phyloP scores from a whole-genome alignment of 1,140 invertebrate species.

The Danaus plexippus region DNA sequence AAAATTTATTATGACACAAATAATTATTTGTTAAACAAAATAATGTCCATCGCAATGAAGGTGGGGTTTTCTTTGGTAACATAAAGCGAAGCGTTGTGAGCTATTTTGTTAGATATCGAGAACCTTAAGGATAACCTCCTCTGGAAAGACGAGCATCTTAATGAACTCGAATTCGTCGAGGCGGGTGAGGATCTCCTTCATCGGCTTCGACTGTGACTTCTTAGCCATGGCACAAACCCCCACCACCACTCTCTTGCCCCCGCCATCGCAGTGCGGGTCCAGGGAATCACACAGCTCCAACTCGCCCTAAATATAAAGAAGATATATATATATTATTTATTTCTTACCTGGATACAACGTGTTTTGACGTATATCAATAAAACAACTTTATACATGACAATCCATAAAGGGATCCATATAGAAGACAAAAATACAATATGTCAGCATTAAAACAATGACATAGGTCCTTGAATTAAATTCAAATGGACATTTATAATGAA shows the following conservation, averaged over 20 bases:
- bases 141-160: constrained; percentile 92
- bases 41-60: constrained; percentile 18
- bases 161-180: constrained; percentile 97
- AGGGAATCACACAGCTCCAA: constrained; percentile 79
- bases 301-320: constrained; percentile 76
- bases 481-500: too few species aligned
- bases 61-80: constrained; percentile 1
- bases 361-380: too few species aligned
- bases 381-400: too few species aligned
- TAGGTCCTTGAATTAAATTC: too few species aligned
- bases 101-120: constrained; percentile 63
- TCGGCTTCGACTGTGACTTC: constrained; percentile 98
- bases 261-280: constrained; percentile 74
- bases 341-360: too few species aligned
- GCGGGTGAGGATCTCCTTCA: constrained; percentile 97
- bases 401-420: too few species aligned
- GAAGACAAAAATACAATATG: too few species aligned
- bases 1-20: constrained; percentile 10
- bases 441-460: too few species aligned
- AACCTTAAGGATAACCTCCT: constrained; percentile 94
- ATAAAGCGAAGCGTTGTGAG: constrained; percentile 19
- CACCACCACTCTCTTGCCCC: constrained; percentile 90
- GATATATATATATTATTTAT: too few species aligned
- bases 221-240: constrained; percentile 99
- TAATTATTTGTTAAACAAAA: constrained; percentile 35